phyloP scores from a whole-genome alignment of 2,888 invertebrate species.

The Tenthredo notha region DNA sequence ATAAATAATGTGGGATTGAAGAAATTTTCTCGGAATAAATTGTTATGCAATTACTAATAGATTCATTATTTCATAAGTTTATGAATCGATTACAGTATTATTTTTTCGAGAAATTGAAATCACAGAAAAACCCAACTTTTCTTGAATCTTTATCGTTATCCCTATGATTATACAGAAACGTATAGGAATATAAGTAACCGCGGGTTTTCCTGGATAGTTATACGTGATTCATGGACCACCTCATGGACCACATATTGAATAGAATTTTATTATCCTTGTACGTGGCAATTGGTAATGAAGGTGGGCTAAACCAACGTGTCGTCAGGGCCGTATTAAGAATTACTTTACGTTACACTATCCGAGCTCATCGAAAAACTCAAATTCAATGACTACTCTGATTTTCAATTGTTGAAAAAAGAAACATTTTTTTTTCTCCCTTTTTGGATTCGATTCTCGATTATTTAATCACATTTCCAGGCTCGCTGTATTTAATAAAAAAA shows the following conservation, averaged over 20 bases:
- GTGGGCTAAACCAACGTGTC: background rate
- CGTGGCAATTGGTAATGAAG: background rate
- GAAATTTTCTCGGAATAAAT: background rate
- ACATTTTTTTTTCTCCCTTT: background rate
- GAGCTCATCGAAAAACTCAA: background rate
- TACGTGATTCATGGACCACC: background rate
- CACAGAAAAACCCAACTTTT: background rate
- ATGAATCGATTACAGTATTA: background rate
- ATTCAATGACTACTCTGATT: background rate
- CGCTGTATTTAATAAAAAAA: background rate
- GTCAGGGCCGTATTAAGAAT: background rate
- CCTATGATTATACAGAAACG: background rate
- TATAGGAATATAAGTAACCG: background rate
- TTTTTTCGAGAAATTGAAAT: background rate
- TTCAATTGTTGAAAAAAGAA: background rate
- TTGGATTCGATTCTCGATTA: background rate
- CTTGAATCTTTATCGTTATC: background rate
- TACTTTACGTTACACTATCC: background rate
- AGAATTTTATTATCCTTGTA: background rate
- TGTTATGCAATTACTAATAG: background rate
- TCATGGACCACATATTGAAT: background rate
- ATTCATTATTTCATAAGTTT: background rate
- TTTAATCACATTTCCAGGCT: no score
- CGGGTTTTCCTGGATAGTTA: background rate
- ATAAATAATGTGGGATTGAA: background rate